Percentiles rank a stretch among this genome's conserved stretches.
Conservation (phyloP, 2,113 vertebrate species). For the Connochaetes taurinus region DNA sequence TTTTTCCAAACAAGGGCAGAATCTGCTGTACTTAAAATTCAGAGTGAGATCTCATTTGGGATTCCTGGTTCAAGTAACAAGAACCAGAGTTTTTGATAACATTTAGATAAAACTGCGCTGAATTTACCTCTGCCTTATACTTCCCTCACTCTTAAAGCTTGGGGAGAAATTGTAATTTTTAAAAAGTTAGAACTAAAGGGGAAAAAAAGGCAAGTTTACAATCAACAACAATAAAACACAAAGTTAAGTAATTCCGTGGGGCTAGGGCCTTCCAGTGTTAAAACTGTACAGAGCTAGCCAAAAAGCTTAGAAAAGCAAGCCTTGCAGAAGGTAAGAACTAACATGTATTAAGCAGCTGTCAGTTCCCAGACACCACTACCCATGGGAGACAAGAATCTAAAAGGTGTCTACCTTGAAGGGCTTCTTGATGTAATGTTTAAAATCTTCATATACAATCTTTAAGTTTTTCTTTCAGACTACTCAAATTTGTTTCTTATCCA, state of each 20-base stretch:
- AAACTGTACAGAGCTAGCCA: background rate
- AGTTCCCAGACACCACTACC: background rate
- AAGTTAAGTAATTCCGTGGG: background rate
- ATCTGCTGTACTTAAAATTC: conserved; percentile 54
- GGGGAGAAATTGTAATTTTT: background rate
- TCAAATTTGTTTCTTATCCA: background rate
- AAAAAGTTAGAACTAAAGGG: background rate
- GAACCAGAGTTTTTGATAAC: conserved; percentile 46
- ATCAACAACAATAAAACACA: conserved; percentile 27
- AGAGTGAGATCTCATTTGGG: conserved; percentile 40
- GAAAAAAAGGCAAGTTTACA: background rate
- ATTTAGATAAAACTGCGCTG: conserved; percentile 46
- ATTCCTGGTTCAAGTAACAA: conserved; percentile 47
- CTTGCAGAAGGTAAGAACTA: background rate
- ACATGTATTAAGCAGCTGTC: background rate
- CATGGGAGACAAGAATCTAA: conserved; percentile 5
- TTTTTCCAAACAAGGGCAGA: conserved; percentile 43
- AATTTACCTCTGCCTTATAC: conserved; percentile 40
- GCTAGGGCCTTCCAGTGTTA: conserved; percentile 5
- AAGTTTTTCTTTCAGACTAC: background rate
- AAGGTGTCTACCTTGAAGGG: background rate
- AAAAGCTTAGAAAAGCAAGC: conserved; percentile 23
- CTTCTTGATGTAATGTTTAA: background rate
- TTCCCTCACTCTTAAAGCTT: conserved; percentile 3
- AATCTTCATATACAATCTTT: conserved; percentile 14